A percentile compares a stretch with the other conserved stretches of the same genome.
Conservation (phyloP, 2,113 vertebrate genomes). For the Nettapus auritus region DNA sequence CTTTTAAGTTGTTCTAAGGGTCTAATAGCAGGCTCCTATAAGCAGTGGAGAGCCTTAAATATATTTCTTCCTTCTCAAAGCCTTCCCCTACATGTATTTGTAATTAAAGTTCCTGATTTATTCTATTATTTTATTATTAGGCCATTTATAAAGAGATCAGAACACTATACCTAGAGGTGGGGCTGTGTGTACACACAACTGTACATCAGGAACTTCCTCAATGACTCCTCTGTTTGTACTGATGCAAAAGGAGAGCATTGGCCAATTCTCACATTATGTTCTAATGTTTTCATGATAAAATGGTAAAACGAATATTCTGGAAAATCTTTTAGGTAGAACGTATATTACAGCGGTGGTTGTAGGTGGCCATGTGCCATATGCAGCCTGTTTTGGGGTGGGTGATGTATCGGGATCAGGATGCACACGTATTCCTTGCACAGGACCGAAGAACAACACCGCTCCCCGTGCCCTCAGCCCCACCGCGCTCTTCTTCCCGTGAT, state of each 20-base stretch:
- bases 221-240: neutral
- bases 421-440: fast-evolving
- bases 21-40: neutral
- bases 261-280: fast-evolving
- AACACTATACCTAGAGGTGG: neutral
- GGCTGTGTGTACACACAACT: neutral
- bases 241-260: neutral
- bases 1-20: neutral
- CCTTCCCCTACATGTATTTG: neutral
- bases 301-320: neutral
- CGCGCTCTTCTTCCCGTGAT: neutral
- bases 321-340: neutral
- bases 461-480: neutral
- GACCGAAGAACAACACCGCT: fast-evolving
- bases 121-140: neutral
- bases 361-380: neutral
- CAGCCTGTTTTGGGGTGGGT: neutral
- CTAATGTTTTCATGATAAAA: neutral
- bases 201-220: neutral
- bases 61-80: neutral
- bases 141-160: neutral
- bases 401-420: neutral
- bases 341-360: neutral
- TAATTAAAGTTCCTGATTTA: neutral
- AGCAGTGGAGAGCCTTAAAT: neutral